Percentiles rank a stretch among this genome's conserved stretches.
Evolutionary conservation across 2,888 invertebrate genomes (phyloP).

Genomic region (Kryphioiulus occultus): DNA sequence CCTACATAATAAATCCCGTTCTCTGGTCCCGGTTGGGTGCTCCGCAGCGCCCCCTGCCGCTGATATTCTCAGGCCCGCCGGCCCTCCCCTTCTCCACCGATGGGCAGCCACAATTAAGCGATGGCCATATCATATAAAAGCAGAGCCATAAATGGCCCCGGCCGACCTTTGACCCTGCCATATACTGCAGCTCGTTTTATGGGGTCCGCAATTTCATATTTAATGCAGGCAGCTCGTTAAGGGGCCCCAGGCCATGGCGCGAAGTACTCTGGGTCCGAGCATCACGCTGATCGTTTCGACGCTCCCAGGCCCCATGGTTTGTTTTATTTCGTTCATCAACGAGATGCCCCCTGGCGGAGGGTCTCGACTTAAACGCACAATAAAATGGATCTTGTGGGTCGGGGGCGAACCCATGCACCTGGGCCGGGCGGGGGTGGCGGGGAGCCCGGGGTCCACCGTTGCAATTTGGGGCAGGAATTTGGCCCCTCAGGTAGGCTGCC

Average conservation of each 20-base stretch:
- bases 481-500: not conserved
- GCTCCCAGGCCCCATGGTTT: not conserved
- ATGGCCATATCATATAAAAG: not conserved
- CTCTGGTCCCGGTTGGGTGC: no score
- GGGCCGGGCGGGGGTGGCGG: not conserved
- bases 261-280: not conserved
- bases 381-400: not conserved
- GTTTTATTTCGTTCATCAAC: not conserved
- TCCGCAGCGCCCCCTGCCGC: not conserved
- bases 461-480: not conserved
- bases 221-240: not conserved
- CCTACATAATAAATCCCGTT: no score
- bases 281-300: not conserved
- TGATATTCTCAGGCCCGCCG: not conserved
- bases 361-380: not conserved
- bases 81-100: not conserved
- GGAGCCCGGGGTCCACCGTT: not conserved
- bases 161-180: not conserved
- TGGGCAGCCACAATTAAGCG: conserved; percentile 9
- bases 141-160: not conserved
- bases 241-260: not conserved
- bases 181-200: conserved; percentile 29
- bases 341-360: not conserved
- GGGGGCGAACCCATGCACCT: not conserved
- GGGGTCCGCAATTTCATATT: conserved; percentile 13